Evolutionary conservation across 2,797 vertebrate species (phyloP).

Genomic region (Mormyrops attenuatus): DNA sequence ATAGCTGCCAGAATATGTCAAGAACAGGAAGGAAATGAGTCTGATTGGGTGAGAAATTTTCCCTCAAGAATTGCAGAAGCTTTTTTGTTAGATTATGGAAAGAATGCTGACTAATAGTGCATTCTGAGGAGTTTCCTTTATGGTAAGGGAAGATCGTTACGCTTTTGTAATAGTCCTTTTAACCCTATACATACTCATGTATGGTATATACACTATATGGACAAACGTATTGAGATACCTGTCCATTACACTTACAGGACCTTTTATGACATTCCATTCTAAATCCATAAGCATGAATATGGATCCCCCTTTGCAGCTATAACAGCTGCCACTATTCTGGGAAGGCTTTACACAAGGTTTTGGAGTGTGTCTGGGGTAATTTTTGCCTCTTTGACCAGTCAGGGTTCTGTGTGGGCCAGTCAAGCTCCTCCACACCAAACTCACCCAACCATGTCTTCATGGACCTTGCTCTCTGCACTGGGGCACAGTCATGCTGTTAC

Average conservation of each 20-base stretch:
- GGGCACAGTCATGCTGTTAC: neutral
- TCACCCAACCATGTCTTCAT: neutral
- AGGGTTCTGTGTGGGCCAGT: neutral
- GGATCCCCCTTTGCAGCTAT: neutral
- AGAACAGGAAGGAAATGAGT: neutral
- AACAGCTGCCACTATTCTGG: neutral
- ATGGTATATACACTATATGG: neutral
- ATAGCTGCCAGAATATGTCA: neutral
- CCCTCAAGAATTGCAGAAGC: neutral
- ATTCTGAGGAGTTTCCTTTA: neutral
- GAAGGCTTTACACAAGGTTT: neutral
- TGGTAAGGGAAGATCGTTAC: neutral
- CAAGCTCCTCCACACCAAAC: neutral
- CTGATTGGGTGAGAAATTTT: neutral
- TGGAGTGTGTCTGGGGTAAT: neutral
- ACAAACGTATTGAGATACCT: neutral
- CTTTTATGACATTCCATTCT: neutral
- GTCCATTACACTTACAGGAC: neutral
- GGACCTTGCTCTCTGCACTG: neutral
- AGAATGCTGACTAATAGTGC: neutral
- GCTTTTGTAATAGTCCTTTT: neutral
- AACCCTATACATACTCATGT: neutral
- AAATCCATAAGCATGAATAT: neutral
- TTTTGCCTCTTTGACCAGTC: neutral
- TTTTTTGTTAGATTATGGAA: neutral